Conservation (phyloP, 2,797 vertebrate genomes). For the Danio jaintianensis region DNA sequence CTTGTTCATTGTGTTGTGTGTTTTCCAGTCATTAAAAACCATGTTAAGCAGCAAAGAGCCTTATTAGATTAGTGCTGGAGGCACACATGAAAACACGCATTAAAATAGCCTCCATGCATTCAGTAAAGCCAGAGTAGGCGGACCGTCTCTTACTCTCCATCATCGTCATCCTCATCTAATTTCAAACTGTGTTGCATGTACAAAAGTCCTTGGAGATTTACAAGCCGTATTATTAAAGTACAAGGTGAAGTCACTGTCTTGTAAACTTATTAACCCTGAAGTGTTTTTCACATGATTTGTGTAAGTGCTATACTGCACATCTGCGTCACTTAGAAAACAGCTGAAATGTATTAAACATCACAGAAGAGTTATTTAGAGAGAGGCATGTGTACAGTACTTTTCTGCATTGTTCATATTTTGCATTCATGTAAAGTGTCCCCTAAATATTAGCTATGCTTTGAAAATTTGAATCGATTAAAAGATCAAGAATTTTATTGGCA, state of each 20-base stretch:
- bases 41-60: slow-evolving; percentile 65
- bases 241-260: background rate
- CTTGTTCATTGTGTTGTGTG: slow-evolving; percentile 61
- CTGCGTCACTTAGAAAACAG: background rate
- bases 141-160: slow-evolving; percentile 12
- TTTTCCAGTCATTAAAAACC: slow-evolving; percentile 71
- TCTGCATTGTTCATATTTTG: background rate
- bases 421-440: background rate
- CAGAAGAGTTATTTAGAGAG: too few species aligned
- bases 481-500: too few species aligned
- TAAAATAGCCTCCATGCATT: slow-evolving; percentile 44
- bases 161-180: slow-evolving; percentile 19
- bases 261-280: background rate
- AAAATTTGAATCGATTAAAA: background rate
- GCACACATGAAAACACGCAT: slow-evolving; percentile 61
- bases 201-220: slow-evolving; percentile 11
- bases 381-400: background rate
- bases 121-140: slow-evolving; percentile 27
- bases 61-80: slow-evolving; percentile 71
- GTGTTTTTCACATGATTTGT: background rate
- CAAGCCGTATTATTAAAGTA: slow-evolving; percentile 16
- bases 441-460: background rate
- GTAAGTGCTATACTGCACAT: too few species aligned
- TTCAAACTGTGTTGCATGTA: slow-evolving; percentile 15
- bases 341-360: background rate